Percentiles rank a stretch among this genome's conserved stretches.
These are phyloP conservation scores for Nannoperca obscura DNA, from an alignment of 2,797 vertebrate species.

Conservation along the genomic window DNA sequence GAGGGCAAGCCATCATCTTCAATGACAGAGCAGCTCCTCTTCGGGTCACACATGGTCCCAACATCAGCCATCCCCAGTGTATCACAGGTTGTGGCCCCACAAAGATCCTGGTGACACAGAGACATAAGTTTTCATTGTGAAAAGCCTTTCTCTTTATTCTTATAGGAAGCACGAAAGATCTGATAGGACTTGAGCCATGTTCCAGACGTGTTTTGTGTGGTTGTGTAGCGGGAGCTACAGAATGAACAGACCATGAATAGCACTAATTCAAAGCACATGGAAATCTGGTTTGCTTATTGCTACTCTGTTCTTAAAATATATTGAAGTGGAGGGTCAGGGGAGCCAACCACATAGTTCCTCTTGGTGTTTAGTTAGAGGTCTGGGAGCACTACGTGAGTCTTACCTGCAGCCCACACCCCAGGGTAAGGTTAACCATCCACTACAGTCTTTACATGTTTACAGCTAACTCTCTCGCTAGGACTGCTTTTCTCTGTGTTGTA, in stretches of 20 bases:
- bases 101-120: constrained; percentile 89
- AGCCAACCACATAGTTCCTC: constrained; percentile 22
- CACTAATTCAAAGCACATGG: constrained; percentile 59
- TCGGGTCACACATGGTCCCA: constrained; percentile 97
- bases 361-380: constrained; percentile 37
- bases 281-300: constrained; percentile 50
- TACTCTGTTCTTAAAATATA: constrained; percentile 46
- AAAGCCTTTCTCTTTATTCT: neutral
- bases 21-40: constrained; percentile 97
- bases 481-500: neutral
- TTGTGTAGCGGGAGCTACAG: constrained; percentile 17
- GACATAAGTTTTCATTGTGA: neutral
- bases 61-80: constrained; percentile 98
- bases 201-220: constrained; percentile 18
- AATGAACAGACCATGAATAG: constrained; percentile 34
- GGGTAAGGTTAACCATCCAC: constrained; percentile 5
- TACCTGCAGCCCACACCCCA: constrained; percentile 32
- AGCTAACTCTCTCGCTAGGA: neutral
- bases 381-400: constrained; percentile 19
- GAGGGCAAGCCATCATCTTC: constrained; percentile 97
- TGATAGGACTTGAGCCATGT: neutral
- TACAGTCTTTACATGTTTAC: neutral
- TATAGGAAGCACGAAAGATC: constrained; percentile 12
- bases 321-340: constrained; percentile 21
- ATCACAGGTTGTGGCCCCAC: constrained; percentile 95